Conservation (phyloP, 1,140 invertebrate genomes). For the Anastrepha ludens region DNA sequence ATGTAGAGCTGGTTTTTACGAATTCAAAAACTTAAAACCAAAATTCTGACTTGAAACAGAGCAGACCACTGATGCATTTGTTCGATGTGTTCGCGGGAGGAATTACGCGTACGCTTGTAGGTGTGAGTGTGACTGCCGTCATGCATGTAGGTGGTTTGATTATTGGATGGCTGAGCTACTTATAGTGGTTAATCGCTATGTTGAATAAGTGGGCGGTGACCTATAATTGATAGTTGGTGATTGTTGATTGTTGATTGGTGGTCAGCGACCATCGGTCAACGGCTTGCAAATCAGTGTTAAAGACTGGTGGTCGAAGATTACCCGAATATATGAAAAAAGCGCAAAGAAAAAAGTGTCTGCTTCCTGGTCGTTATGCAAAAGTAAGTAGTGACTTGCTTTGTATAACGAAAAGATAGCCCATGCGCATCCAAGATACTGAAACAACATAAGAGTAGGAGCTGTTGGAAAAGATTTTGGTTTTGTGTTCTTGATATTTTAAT, state of each 20-base stretch:
- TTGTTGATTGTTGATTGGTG: background rate
- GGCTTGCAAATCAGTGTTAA: background rate
- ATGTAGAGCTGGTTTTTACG: conserved; percentile 32
- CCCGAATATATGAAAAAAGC: too few relatives aligned
- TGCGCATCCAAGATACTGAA: too few relatives aligned
- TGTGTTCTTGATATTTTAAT: too few relatives aligned
- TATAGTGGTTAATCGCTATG: background rate
- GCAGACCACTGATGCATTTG: background rate
- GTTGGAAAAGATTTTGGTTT: too few relatives aligned
- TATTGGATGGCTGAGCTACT: conserved; percentile 8
- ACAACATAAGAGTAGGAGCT: too few relatives aligned
- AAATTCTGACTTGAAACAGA: background rate
- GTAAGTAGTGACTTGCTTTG: too few relatives aligned
- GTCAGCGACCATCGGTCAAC: background rate
- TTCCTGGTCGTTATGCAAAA: too few relatives aligned
- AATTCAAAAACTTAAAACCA: background rate
- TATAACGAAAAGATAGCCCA: too few relatives aligned
- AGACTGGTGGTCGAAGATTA: background rate
- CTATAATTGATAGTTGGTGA: background rate
- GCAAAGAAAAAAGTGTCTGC: too few relatives aligned
- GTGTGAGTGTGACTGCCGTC: background rate
- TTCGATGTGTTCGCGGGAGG: background rate
- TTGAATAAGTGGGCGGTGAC: background rate
- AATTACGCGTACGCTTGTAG: background rate
- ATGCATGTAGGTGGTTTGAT: background rate